Percentiles rank a stretch among this genome's conserved stretches.
Conservation (phyloP, 2,113 vertebrate species). For the Cebus imitator region DNA sequence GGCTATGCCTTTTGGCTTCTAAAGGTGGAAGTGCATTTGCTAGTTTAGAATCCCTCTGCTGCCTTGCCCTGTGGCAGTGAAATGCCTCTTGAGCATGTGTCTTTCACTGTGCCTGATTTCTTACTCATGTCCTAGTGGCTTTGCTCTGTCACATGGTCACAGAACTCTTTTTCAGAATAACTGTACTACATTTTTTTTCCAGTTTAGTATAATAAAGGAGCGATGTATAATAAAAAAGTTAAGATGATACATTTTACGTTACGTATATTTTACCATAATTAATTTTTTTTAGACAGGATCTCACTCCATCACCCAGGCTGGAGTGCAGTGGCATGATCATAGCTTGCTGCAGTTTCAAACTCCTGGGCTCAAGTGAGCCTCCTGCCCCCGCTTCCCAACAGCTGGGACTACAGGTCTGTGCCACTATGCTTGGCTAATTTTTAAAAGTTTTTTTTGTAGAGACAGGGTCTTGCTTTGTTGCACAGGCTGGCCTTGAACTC, state of each 20-base stretch:
- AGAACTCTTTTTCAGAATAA: conserved; percentile 61
- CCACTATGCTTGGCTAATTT: no score
- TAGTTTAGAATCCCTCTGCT: neutral
- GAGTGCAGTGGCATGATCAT: no score
- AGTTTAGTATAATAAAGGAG: conserved; percentile 84
- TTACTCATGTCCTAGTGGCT: conserved; percentile 32
- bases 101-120: conserved; percentile 20
- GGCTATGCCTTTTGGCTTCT: conserved; percentile 12
- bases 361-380: no score
- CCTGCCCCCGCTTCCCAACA: no score
- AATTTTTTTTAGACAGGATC: no score
- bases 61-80: conserved; percentile 27
- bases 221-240: conserved; percentile 73
- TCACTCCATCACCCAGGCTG: no score
- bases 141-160: neutral
- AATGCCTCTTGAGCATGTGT: conserved; percentile 34
- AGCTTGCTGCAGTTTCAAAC: no score
- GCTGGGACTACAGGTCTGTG: no score
- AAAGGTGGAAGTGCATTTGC: neutral
- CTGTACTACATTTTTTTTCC: conserved; percentile 65
- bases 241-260: neutral
- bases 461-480: no score
- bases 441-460: no score
- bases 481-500: no score
- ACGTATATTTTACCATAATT: neutral